Conservation (phyloP, 2,888 invertebrate species). For the Platycnemis pennipes region DNA sequence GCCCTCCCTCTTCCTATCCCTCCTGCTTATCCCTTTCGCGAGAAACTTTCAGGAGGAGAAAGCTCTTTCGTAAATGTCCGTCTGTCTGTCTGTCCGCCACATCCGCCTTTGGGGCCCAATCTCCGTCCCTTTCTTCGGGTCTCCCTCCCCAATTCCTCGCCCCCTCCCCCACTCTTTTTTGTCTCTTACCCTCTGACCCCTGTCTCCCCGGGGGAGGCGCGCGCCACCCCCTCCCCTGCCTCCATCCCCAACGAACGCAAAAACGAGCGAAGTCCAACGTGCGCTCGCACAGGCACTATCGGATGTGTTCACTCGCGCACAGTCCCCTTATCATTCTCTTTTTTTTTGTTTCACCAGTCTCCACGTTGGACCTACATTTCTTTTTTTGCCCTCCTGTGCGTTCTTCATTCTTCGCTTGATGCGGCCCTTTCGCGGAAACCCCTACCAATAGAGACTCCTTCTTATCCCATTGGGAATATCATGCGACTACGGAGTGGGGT, state of each 20-base stretch:
- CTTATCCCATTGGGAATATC: too few relatives aligned
- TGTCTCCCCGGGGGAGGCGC: too few relatives aligned
- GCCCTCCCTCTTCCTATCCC: not conserved
- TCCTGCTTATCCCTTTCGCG: slow-evolving; percentile 8
- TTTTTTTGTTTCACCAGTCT: too few relatives aligned
- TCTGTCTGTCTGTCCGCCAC: not conserved
- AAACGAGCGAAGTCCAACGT: too few relatives aligned
- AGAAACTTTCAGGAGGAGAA: not conserved
- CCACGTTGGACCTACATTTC: too few relatives aligned
- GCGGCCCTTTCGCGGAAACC: too few relatives aligned
- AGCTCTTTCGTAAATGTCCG: slow-evolving; percentile 19
- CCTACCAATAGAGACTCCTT: too few relatives aligned
- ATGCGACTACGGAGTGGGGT: too few relatives aligned
- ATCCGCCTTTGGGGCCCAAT: not conserved
- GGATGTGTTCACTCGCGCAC: too few relatives aligned
- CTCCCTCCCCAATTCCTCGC: not conserved
- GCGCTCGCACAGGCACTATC: too few relatives aligned
- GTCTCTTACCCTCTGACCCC: not conserved
- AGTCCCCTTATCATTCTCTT: too few relatives aligned
- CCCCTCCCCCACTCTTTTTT: not conserved
- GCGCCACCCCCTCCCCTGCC: not conserved
- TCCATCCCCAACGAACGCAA: not conserved
- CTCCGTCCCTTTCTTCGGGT: not conserved
- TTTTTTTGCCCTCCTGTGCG: too few relatives aligned
- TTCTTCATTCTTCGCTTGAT: not conserved